phyloP scores from a whole-genome alignment of 2,797 vertebrate species.

The Limnodromus scolopaceus region DNA sequence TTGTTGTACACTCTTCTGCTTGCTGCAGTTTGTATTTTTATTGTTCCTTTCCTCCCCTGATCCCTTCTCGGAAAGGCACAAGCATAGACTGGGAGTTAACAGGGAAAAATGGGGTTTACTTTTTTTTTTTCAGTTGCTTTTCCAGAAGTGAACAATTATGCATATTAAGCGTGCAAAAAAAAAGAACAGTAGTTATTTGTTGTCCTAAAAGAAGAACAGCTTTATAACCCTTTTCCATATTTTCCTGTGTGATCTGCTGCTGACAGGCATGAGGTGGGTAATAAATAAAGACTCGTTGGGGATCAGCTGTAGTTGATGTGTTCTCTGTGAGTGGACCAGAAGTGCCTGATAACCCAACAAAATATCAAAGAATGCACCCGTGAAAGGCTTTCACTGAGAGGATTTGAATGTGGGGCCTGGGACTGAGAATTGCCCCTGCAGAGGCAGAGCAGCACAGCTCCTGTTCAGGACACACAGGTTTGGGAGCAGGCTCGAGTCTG shows the following conservation, averaged over 20 bases:
- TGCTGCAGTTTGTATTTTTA: slow-evolving; percentile 10
- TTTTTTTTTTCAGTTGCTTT: background rate
- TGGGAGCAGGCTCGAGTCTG: background rate
- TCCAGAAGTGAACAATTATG: background rate
- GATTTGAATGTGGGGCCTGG: background rate
- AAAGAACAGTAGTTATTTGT: background rate
- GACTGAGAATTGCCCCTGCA: background rate
- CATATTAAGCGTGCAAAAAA: background rate
- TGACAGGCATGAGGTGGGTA: background rate
- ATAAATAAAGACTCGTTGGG: background rate
- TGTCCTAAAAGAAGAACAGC: background rate
- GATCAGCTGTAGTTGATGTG: background rate
- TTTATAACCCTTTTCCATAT: background rate
- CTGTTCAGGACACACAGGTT: background rate
- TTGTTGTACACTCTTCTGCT: background rate
- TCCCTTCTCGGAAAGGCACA: background rate
- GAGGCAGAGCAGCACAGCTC: background rate
- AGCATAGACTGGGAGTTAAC: background rate
- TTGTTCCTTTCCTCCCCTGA: background rate
- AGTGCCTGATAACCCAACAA: background rate
- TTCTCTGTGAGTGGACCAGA: background rate
- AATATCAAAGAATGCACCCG: background rate
- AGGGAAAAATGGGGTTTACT: background rate
- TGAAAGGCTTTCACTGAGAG: background rate
- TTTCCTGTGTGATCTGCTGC: background rate